phyloP scores from a whole-genome alignment of 2,888 invertebrate species.

The Julus scanicus region DNA sequence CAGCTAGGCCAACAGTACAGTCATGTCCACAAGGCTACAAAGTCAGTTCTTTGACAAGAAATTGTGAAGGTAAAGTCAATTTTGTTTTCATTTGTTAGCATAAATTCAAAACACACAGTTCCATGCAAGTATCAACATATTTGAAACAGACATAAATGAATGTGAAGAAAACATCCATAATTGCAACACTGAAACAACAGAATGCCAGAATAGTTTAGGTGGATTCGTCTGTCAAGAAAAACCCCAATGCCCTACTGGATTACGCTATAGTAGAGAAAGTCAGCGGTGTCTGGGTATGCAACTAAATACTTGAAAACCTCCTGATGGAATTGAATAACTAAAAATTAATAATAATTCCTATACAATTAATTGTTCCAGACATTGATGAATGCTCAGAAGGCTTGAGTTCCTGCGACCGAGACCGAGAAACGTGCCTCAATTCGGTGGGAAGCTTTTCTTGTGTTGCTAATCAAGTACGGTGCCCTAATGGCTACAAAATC shows the following conservation, averaged over 20 bases:
- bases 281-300: conserved; percentile 50
- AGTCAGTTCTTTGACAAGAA: conserved; percentile 62
- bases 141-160: conserved; percentile 66
- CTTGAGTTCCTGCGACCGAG: conserved; percentile 64
- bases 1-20: not conserved
- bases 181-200: conserved; percentile 61
- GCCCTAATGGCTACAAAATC: conserved; percentile 63
- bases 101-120: not conserved
- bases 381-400: conserved; percentile 64
- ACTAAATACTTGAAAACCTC: not conserved
- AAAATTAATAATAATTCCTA: not conserved
- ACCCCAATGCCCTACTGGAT: conserved; percentile 59
- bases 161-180: conserved; percentile 64
- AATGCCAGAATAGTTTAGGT: conserved; percentile 57
- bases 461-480: conserved; percentile 63
- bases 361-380: conserved; percentile 61
- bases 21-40: conserved; percentile 53
- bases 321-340: not conserved
- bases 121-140: not conserved
- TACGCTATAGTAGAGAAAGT: conserved; percentile 50
- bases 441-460: conserved; percentile 69
- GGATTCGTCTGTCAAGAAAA: conserved; percentile 58
- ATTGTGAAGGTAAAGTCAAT: conserved; percentile 62
- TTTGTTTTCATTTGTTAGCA: not conserved
- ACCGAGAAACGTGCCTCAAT: conserved; percentile 68